Base-by-base conservation (phyloP, 1,140 invertebrate genomes). In the Sarcophaga bullata region DNA sequence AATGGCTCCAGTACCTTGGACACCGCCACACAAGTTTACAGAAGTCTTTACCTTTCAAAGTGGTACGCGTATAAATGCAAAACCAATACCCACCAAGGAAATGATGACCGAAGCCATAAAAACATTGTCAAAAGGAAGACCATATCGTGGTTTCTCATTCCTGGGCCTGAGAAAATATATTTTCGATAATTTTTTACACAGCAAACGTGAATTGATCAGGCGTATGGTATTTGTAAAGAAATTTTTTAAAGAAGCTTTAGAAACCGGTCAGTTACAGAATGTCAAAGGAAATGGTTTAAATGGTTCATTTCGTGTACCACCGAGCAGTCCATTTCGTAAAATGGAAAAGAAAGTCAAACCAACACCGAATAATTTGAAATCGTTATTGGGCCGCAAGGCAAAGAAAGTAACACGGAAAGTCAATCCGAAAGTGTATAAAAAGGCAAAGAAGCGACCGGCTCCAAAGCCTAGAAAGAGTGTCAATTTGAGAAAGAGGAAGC, bases 291-390 rank as follows among this genome's bases (percentile, higher is more conserved):
- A 5, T 80, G 81, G 81, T 13, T 17, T 82, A 8, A 10, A 7
- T 0, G 81, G 81, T 50, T 82, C 81, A 48, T 82, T 82, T 80
- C 73, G 81, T 17, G 58, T 82, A n/a, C 75, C 81, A 1, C 11
- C 8, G 10, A 52, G 4, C 5, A 25, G 68, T 8, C 80, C 8
- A 0, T n/a, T 54, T 13, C 72, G 50, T 19, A 62, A 73, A 8
- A 81, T 68, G 7, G 17, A 11, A 11, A 17, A 19, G 17, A n/a
- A 0, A 17, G 19, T 0, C 13, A 13, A 25, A n/a, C 19, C 5
- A 73, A 81, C 8, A 8, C 49, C 15, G 15, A 72, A 73, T 5
- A 81, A 73, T n/a, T 48, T 15, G 52, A 52, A 50, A 52, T 19
- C 68, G 10, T 11, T 17, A 8, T 37, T 47, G 25, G 8, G 2